phyloP scores from a whole-genome alignment of 1,140 invertebrate species.

The Arion vulgaris region DNA sequence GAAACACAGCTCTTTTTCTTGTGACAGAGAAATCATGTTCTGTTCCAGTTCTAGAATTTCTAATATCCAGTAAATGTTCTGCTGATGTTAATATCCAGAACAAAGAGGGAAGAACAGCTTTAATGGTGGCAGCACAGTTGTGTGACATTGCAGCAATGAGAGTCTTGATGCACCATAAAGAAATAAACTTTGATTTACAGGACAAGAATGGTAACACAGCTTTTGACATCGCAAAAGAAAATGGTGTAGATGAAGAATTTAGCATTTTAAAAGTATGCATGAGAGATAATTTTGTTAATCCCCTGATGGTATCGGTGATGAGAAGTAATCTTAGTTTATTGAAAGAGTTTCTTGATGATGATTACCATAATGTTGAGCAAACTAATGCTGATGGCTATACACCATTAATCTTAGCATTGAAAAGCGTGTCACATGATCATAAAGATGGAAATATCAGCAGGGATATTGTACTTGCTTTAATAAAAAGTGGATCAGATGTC shows the following conservation, averaged over 20 bases:
- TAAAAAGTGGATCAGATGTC: slow-evolving; percentile 1
- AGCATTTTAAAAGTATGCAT: background rate
- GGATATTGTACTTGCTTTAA: background rate
- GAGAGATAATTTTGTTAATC: background rate
- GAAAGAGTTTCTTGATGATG: background rate
- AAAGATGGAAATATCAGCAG: background rate
- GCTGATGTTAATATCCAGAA: slow-evolving; percentile 13
- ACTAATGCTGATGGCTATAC: background rate
- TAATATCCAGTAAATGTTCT: background rate
- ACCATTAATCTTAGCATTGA: slow-evolving; percentile 8
- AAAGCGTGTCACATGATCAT: background rate
- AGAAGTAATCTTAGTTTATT: background rate
- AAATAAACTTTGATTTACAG: background rate
- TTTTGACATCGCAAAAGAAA: slow-evolving; percentile 11
- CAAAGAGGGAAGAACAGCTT: background rate
- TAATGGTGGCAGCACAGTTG: background rate
- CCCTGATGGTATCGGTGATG: background rate
- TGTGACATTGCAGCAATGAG: slow-evolving; percentile 10
- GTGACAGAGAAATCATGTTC: background rate
- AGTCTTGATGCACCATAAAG: slow-evolving; percentile 16
- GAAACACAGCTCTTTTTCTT: slow-evolving; percentile 13
- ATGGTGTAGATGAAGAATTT: background rate
- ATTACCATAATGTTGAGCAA: background rate
- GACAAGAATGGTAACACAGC: background rate
- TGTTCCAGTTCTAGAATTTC: slow-evolving; percentile 6